Evolutionary conservation across 1,140 invertebrate genomes (phyloP), one percentile per base, ranked within the genome.

Genomic region (Drosophila bifasciata): DNA sequence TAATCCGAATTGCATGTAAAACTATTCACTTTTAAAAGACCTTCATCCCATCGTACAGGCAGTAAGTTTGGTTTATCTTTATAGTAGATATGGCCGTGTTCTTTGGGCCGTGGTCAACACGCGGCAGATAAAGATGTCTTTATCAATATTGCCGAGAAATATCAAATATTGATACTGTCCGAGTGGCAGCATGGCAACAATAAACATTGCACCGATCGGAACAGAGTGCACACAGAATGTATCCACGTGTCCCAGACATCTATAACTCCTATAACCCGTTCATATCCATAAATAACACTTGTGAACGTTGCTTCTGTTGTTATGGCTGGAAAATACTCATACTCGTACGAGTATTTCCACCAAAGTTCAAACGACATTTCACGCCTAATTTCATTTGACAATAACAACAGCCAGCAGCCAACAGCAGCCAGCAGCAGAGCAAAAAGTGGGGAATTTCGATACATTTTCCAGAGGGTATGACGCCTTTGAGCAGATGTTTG

Each of bases 331-430:
- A 50, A 50, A 48, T 11, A 7, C 45, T 46, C 51, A 48, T 11
- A 7, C 45, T 46, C 51, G 51, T 64, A 58, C 64, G 79, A 73
- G 76, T 69, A 85, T 69, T 68, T 85, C 17, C 52, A 61, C 60
- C 61, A 77, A 86, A 76, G 80, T 85, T 85, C 81, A 85, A 78
- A 77, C 81, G 70, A 80, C 77, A 86, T 86, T 85, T 85, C 73
- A 86, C 64, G 81, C 81, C 81, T 85, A 85, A 85, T 85, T 85
- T 85, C 73, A 68, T 75, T 59, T 85, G 81, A 85, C 81, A 86
- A 81, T 74, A 58, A 57, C 45, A 49, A 17, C 43, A 19, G 23
- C 3, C 32, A 25, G 23, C 9, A 32, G 9, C 28, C 9, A 32
- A 3, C 28, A 32, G 9, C 32, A 36, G 32, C 32, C 32, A 36